Conservation (phyloP, 2,888 invertebrate genomes). For the Rhyacophila evoluta region DNA sequence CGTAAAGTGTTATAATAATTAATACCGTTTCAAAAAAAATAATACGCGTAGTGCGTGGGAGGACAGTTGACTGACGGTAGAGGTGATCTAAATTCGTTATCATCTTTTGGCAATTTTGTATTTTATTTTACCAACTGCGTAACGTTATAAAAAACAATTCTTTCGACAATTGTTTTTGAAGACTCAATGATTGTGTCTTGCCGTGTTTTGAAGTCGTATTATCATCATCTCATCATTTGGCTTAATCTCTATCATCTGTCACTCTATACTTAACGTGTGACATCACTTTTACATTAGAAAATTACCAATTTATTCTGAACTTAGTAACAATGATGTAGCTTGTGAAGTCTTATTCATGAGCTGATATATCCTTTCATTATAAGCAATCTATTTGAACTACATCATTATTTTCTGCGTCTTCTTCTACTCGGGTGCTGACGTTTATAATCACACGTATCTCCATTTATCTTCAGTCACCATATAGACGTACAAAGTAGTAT, state of each 20-base stretch:
- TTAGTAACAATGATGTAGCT: background rate
- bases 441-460: too few species aligned
- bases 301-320: background rate
- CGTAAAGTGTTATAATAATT: too few species aligned
- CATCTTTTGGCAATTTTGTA: background rate
- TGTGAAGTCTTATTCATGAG: background rate
- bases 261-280: background rate
- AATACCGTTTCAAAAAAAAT: too few species aligned
- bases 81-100: background rate
- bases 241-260: background rate
- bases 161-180: background rate
- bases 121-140: background rate
- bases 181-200: background rate
- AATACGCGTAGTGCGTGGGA: too few species aligned
- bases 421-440: too few species aligned
- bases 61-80: background rate
- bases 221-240: background rate
- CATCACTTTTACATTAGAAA: constrained; percentile 12
- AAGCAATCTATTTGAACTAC: too few species aligned
- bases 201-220: background rate
- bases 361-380: background rate
- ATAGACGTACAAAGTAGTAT: too few species aligned
- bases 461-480: too few species aligned
- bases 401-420: too few species aligned
- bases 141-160: background rate